A percentile compares a stretch with the other conserved stretches of the same genome.
phyloP scores from a whole-genome alignment of 2,113 vertebrate genomes.

The Scophthalmus maximus region DNA sequence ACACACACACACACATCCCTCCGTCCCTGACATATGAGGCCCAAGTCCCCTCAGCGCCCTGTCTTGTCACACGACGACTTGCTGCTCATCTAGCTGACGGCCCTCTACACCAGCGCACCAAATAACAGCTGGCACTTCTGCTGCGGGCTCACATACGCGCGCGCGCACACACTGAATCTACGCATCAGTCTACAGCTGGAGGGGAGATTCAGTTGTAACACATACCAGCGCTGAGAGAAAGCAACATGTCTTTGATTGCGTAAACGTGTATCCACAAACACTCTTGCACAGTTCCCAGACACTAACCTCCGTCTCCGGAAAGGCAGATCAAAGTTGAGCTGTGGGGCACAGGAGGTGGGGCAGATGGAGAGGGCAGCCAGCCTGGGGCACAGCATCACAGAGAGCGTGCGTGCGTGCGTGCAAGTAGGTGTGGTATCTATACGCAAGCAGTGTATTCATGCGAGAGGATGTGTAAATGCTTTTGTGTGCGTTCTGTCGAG shows the following conservation, averaged over 20 bases:
- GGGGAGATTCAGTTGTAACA: conserved; percentile 68
- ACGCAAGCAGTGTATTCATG: conserved; percentile 19
- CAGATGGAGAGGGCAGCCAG: conserved; percentile 77
- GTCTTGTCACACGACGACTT: conserved; percentile 64
- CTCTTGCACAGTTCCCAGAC: conserved; percentile 54
- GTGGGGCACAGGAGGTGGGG: conserved; percentile 78
- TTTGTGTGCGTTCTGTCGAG: conserved; percentile 33
- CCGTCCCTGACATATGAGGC: conserved; percentile 58
- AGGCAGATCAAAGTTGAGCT: conserved; percentile 81
- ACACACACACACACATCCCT: conserved; percentile 26
- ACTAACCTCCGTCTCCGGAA: conserved; percentile 57
- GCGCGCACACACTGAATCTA: conserved; percentile 33
- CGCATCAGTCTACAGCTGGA: conserved; percentile 75
- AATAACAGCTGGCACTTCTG: conserved; percentile 68
- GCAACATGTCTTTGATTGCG: conserved; percentile 75
- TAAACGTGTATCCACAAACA: conserved; percentile 70
- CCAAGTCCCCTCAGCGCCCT: conserved; percentile 59
- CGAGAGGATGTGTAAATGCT: conserved; percentile 17
- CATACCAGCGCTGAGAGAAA: conserved; percentile 52
- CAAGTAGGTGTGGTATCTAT: conserved; percentile 45
- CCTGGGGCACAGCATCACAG: conserved; percentile 76
- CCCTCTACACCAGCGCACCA: conserved; percentile 49
- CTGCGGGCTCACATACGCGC: conserved; percentile 16
- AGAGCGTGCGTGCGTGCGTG: conserved; percentile 57
- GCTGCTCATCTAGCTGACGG: conserved; percentile 65